phyloP scores from a whole-genome alignment of 2,888 invertebrate species.

The Lasioglossum pauxillum region DNA sequence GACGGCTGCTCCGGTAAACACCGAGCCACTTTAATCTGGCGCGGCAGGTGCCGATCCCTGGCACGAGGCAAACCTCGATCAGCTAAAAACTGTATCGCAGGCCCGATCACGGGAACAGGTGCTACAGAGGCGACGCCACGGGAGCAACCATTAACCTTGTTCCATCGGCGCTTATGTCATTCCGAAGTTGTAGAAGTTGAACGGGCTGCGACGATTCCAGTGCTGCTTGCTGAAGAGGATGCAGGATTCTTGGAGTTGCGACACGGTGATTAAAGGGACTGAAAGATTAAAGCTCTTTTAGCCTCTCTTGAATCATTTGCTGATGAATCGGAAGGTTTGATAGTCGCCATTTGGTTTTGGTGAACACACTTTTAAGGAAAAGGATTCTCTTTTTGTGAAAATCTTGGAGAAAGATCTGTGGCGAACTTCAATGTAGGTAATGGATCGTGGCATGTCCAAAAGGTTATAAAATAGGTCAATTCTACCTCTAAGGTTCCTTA shows the following conservation, averaged over 20 bases:
- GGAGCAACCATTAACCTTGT: conserved; percentile 30
- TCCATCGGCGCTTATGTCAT: not conserved
- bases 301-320: too few species aligned
- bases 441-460: too few species aligned
- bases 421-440: too few species aligned
- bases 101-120: conserved; percentile 44
- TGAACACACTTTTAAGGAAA: too few species aligned
- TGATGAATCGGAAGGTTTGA: too few species aligned
- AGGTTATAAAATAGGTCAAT: too few species aligned
- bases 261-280: not conserved
- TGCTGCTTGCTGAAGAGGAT: not conserved
- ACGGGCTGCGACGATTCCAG: not conserved
- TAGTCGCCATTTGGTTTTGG: too few species aligned
- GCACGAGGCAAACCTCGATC: conserved; percentile 53
- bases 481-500: too few species aligned
- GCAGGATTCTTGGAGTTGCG: not conserved
- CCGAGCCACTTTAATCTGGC: conserved; percentile 47
- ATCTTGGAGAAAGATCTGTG: too few species aligned
- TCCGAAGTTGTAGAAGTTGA: not conserved
- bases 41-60: conserved; percentile 41
- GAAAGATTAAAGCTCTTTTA: too few species aligned
- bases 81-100: conserved; percentile 46
- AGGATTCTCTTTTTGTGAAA: too few species aligned
- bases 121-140: conserved; percentile 45
- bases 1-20: conserved; percentile 19